A percentile compares a stretch with the other conserved stretches of the same genome.
Evolutionary conservation across 92 coral and sea anemone genomes (phyloP).

Genomic region (Ricordea florida): DNA sequence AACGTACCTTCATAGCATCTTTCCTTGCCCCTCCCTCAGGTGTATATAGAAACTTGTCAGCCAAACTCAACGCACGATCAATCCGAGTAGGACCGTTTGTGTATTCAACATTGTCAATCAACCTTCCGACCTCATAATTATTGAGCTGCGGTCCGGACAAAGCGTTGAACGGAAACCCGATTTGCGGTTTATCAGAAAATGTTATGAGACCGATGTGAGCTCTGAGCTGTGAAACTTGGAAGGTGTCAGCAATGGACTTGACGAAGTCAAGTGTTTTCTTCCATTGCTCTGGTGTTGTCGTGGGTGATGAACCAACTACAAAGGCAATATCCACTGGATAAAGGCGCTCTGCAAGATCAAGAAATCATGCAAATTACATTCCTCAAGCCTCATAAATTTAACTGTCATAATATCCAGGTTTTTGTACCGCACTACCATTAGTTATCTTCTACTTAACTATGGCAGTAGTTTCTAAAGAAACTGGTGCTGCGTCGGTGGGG

Average conservation of each 20-base stretch:
- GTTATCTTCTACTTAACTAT: too few relatives aligned
- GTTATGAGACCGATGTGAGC: slow-evolving; percentile 71
- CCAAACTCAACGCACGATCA: slow-evolving; percentile 71
- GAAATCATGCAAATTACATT: background rate
- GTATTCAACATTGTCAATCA: slow-evolving; percentile 44
- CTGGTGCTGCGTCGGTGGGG: too few relatives aligned
- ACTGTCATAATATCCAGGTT: too few relatives aligned
- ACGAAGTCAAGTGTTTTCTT: slow-evolving; percentile 44
- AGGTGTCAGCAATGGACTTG: slow-evolving; percentile 51
- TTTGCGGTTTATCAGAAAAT: slow-evolving; percentile 44
- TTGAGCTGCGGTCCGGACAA: slow-evolving; percentile 54
- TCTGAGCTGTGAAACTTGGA: slow-evolving; percentile 59
- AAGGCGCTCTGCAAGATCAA: slow-evolving; percentile 63
- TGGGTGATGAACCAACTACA: slow-evolving; percentile 73
- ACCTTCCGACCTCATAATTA: slow-evolving; percentile 60
- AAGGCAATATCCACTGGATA: slow-evolving; percentile 80
- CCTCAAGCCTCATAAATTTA: too few relatives aligned
- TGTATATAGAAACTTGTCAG: slow-evolving; percentile 61
- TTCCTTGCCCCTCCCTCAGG: slow-evolving; percentile 71
- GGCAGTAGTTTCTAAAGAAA: too few relatives aligned
- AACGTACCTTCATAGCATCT: slow-evolving; percentile 55
- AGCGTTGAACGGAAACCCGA: slow-evolving; percentile 53
- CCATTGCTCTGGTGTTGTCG: slow-evolving; percentile 70
- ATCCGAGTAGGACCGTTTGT: slow-evolving; percentile 65
- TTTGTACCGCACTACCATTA: too few relatives aligned